phyloP scores from a whole-genome alignment of 2,113 vertebrate species.

The Indicator indicator region DNA sequence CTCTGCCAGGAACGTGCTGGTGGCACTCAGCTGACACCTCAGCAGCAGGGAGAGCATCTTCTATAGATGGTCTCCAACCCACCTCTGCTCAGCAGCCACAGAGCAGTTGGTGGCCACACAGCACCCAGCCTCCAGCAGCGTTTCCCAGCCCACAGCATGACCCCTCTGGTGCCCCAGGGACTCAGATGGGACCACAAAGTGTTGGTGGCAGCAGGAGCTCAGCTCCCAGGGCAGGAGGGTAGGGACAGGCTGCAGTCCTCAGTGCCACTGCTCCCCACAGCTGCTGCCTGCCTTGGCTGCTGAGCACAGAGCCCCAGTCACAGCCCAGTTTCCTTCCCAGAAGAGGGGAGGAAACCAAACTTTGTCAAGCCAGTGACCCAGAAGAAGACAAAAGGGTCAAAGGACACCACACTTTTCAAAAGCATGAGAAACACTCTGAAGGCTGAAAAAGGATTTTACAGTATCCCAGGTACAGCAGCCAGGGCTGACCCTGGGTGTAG shows the following conservation, averaged over 20 bases:
- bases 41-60: neutral
- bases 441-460: neutral
- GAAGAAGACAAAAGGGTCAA: neutral
- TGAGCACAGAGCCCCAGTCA: neutral
- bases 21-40: accelerated
- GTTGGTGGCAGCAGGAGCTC: neutral
- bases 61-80: neutral
- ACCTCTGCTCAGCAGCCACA: neutral
- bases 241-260: neutral
- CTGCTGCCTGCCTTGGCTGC: neutral
- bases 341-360: neutral
- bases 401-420: neutral
- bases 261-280: neutral
- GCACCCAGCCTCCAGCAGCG: neutral
- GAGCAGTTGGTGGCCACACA: neutral
- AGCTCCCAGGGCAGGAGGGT: neutral
- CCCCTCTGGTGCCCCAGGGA: neutral
- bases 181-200: neutral
- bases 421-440: neutral
- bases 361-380: neutral
- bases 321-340: neutral
- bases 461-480: neutral
- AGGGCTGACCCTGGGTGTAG: neutral
- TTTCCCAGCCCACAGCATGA: neutral
- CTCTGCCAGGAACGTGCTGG: neutral